Base-by-base conservation (phyloP, 1,140 invertebrate species). In the Caenorhabditis briggsae region DNA sequence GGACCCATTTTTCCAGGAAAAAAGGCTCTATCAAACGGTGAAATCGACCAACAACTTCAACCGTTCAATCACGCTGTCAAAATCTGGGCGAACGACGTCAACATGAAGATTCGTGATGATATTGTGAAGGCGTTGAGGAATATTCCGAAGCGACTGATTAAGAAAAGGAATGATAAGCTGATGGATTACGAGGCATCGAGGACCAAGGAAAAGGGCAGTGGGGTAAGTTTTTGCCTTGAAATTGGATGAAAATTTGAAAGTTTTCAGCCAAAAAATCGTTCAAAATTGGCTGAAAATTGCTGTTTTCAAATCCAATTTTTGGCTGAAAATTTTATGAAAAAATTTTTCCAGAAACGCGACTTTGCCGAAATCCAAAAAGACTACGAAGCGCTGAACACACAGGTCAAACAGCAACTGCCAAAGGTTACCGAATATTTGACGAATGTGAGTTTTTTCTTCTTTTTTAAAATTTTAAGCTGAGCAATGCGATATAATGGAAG, bases 91-190 rank as follows among this genome's bases (percentile, higher is more conserved):
- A 74, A 82, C 7, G 50, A 78, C 18, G 23, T 82, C 14, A 86
- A 86, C 82, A 11, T 46, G 25, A 50, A 64, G 50, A 82, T 87
- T 18, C 86, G 86, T n/a, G 82, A 83, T 84, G 86, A 83, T 18
- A 84, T 87, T 43, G 86, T 83, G 33, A 83, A 84, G 82, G 86
- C 86, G 23, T 50, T 87, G 46, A 25, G 82, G n/a, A 70, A 33
- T 43, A 87, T 87, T 83, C 86, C 86, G 33, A 87, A 87, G 59
- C 64, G 83, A 50, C 41, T 87, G 0, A 87, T 87, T 20, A 83
- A 78, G 61, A 87, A 87, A 55, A 53, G 86, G 25, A 84, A 87
- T 50, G 86, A 87, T 41, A 87, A 87, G 41, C 20, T 83, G 56
- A 74, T 87, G 64, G 86, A 87, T n/a, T 87, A 55, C 20, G 85